Base-by-base conservation (phyloP, 1,140 invertebrate genomes). In the Cephus cinctus region DNA sequence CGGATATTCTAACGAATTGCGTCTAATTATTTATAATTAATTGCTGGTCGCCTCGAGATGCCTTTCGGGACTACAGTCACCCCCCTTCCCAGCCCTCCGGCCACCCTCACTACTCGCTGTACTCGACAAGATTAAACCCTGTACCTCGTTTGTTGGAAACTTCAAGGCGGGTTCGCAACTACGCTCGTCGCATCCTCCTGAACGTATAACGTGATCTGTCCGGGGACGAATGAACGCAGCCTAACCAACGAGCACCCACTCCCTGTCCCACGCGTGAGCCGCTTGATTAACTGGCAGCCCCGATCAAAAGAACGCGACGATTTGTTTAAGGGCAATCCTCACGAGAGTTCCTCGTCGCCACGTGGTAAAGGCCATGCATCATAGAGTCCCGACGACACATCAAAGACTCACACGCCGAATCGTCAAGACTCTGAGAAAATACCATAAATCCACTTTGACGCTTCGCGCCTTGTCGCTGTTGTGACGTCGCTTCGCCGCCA, bases 11-110 rank as follows among this genome's bases (percentile, higher is more conserved):
- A 73, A 73, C 65, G 69, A 71, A 71, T 67, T 48, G 46, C 48
- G 52, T 43, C 63, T 63, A 70, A 73, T 70, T 73, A 71, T 60
- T 67, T 63, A 63, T 67, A 68, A 75, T 74, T 74, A 71, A 73
- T 73, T 56, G 58, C 44, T n/a, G n/a, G n/a, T n/a, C n/a, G n/a
- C n/a, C n/a, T n/a, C n/a, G n/a, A n/a, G n/a, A n/a, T n/a, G n/a
- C n/a, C n/a, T n/a, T n/a, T n/a, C n/a, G n/a, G n/a, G n/a, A n/a
- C n/a, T n/a, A n/a, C n/a, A n/a, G n/a, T n/a, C n/a, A n/a, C n/a
- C n/a, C n/a, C n/a, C n/a, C n/a, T n/a, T n/a, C n/a, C n/a, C n/a
- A n/a, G n/a, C n/a, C n/a, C 50, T 38, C n/a, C 25, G 25, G 6
- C 6, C n/a, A n/a, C 6, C 25, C 25, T 27, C 25, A 8, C 25